Evolutionary conservation across 2,888 invertebrate species (phyloP), one percentile per base, ranked within the genome.

Genomic region (Oxyteleia sp.): DNA sequence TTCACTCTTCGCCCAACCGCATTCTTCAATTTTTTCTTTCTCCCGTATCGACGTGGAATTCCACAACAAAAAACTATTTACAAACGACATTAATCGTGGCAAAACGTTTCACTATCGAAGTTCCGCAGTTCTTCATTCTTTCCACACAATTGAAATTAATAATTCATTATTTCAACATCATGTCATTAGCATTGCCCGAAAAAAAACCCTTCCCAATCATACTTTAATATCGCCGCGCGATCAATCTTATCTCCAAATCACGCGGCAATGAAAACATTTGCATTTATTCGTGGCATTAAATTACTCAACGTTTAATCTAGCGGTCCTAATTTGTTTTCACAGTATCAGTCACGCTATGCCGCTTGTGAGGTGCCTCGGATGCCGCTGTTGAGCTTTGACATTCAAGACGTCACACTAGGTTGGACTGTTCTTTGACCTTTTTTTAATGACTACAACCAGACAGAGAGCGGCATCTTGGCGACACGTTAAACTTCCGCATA

Each of bases 251-350:
- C 80, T 72, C 18, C 59, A 11, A 66, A 80, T 80, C 80, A 59
- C 80, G 72, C 59, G 59, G 72, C 80, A 81, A 75, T 81, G 61
- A 81, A 75, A 75, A 81, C 74, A 81, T 81, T 81, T 81, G 81
- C 74, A 81, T 81, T 75, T 69, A 69, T 69, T 75, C 69, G 59
- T 82, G 66, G 82, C 76, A 61, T 76, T 82, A 82, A 82, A 76
- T 82, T 82, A 76, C 82, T 71, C 76, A 76, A 69, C 82, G 66
- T 75, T 82, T 82, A 82, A 76, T 76, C 82, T 64, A 64, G 71
- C 82, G 76, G 75, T 72, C 71, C 82, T 82, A 75, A 82, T 82
- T 82, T 82, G 82, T 82, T 82, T 82, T 75, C 64, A 82, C 75
- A 71, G 82, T 59, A 75, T 82, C 71, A 82, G 75, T 76, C 82